Evolutionary conservation across 53 echinoderm and acorn worm genomes (phyloP).

Genomic region (Holothuria scabra): DNA sequence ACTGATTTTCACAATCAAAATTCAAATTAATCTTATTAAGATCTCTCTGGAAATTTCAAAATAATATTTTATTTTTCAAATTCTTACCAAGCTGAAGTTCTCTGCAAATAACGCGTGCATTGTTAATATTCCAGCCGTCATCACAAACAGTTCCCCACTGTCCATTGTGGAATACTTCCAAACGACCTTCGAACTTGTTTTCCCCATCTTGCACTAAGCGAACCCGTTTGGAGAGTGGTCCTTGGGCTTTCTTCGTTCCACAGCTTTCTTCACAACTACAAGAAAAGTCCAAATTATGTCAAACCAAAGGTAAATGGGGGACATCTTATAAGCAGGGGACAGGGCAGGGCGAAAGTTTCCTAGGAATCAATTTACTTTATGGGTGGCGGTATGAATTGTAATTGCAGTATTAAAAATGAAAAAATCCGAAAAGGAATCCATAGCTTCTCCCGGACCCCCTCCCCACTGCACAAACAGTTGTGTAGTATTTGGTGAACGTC

Average conservation of each 20-base stretch:
- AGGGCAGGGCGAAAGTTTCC: background rate
- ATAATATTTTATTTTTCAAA: no score
- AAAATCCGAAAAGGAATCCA: no score
- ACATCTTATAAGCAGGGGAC: background rate
- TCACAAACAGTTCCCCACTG: constrained; percentile 90
- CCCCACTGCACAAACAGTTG: no score
- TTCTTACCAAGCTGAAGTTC: constrained; percentile 86
- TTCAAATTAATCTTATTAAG: background rate
- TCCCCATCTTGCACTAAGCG: constrained; percentile 70
- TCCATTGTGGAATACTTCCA: constrained; percentile 83
- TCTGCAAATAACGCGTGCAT: constrained; percentile 73
- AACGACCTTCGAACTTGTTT: constrained; percentile 74
- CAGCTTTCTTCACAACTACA: constrained; percentile 77
- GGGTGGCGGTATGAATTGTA: background rate
- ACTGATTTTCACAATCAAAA: no score
- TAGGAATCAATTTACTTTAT: no score
- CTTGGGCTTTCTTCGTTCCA: constrained; percentile 62
- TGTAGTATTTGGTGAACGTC: no score
- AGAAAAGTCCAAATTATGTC: background rate
- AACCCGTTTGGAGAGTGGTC: constrained; percentile 68
- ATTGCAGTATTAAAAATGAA: background rate
- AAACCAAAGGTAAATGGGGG: background rate
- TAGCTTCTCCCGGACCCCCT: background rate
- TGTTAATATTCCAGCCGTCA: constrained; percentile 75
- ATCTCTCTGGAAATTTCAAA: background rate